Evolutionary conservation across 2,797 vertebrate species (phyloP).

Genomic region (Lemur catta): DNA sequence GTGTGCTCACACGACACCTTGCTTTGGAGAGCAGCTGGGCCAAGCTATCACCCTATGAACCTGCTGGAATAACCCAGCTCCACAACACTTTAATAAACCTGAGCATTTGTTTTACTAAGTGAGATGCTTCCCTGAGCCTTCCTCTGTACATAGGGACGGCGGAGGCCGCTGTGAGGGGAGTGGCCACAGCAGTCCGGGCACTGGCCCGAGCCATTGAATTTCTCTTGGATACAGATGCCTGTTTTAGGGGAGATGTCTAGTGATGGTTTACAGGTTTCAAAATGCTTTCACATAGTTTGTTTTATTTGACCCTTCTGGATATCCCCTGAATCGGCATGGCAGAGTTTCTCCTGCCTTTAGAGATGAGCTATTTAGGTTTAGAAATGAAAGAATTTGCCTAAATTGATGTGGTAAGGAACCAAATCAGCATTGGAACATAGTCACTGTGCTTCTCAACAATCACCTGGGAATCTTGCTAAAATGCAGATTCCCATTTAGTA

Average conservation of each 20-base stretch:
- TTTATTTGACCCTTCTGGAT: neutral
- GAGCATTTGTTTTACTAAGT: neutral
- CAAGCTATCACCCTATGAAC: neutral
- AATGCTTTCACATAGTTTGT: neutral
- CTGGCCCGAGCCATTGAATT: neutral
- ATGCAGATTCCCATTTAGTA: neutral
- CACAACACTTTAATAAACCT: neutral
- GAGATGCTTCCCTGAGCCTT: neutral
- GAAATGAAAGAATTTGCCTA: neutral
- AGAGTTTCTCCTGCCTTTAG: neutral
- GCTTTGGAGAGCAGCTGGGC: neutral
- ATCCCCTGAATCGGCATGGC: neutral
- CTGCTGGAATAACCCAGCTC: neutral
- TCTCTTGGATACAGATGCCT: neutral
- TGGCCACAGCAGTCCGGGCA: neutral
- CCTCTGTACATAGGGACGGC: neutral
- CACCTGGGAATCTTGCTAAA: neutral
- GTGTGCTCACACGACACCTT: rapidly evolving
- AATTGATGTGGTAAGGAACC: neutral
- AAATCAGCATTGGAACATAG: neutral
- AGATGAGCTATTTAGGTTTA: neutral
- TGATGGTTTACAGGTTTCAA: neutral
- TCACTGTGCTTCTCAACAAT: neutral
- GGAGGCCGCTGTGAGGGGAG: neutral
- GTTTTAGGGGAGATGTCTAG: neutral